phyloP scores from a whole-genome alignment of 2,888 invertebrate genomes.

The Halictus ligatus region DNA sequence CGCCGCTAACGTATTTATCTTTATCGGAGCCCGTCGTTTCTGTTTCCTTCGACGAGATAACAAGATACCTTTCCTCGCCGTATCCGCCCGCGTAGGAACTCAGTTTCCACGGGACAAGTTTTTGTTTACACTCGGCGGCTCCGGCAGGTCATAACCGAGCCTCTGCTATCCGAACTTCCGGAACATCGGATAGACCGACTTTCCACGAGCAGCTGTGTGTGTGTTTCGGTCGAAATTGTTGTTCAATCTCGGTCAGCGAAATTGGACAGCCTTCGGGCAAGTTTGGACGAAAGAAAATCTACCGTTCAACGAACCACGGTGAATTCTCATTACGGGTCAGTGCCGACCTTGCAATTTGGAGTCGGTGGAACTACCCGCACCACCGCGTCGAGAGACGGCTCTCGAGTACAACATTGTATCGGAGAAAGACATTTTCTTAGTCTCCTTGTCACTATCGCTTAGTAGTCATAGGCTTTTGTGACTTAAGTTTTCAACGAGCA shows the following conservation, averaged over 20 bases:
- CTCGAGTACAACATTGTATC: no score
- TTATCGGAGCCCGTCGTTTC: conserved; percentile 1
- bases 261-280: neutral
- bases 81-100: neutral
- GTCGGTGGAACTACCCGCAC: no score
- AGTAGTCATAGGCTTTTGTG: no score
- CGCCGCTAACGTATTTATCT: conserved; percentile 18
- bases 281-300: neutral
- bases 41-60: neutral
- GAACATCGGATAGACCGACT: neutral
- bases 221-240: neutral
- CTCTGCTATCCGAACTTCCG: neutral
- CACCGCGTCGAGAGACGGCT: no score
- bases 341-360: no score
- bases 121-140: neutral
- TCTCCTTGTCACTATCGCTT: no score
- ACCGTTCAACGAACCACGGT: neutral
- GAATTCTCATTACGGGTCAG: no score
- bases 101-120: neutral
- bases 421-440: no score
- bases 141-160: neutral
- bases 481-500: no score
- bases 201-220: neutral
- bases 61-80: neutral
- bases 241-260: neutral